Conservation (phyloP, 2,113 vertebrate genomes). For the Sterna hirundo region DNA sequence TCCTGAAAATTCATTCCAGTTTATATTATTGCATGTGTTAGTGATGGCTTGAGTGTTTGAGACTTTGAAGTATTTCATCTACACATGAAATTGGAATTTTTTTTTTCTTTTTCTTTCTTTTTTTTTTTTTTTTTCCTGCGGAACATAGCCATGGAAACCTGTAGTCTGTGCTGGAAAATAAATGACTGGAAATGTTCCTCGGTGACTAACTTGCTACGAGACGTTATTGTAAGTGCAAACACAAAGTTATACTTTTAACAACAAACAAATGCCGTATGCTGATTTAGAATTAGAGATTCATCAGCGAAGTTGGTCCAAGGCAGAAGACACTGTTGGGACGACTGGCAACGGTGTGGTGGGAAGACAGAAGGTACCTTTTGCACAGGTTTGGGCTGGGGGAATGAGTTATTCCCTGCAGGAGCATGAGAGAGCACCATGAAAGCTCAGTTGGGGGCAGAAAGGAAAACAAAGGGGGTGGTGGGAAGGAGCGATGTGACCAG, state of each 20-base stretch:
- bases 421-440: background rate
- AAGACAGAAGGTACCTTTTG: background rate
- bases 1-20: conserved; percentile 53
- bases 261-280: background rate
- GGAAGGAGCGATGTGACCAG: background rate
- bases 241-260: background rate
- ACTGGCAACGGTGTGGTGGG: background rate
- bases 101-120: background rate
- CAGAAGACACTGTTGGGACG: background rate
- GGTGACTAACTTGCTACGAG: background rate
- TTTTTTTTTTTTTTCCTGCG: background rate
- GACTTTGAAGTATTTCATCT: conserved; percentile 50
- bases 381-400: background rate
- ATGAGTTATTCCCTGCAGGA: background rate
- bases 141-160: conserved; percentile 38
- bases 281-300: background rate
- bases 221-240: background rate
- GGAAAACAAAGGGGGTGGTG: background rate
- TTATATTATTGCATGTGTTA: conserved; percentile 59
- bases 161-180: conserved; percentile 21
- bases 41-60: conserved; percentile 24
- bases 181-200: background rate
- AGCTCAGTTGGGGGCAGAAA: background rate
- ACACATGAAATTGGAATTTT: background rate
- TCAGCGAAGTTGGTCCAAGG: fast-evolving